Conservation (phyloP, 2,888 invertebrate species). For the Syrista parreyssii region DNA sequence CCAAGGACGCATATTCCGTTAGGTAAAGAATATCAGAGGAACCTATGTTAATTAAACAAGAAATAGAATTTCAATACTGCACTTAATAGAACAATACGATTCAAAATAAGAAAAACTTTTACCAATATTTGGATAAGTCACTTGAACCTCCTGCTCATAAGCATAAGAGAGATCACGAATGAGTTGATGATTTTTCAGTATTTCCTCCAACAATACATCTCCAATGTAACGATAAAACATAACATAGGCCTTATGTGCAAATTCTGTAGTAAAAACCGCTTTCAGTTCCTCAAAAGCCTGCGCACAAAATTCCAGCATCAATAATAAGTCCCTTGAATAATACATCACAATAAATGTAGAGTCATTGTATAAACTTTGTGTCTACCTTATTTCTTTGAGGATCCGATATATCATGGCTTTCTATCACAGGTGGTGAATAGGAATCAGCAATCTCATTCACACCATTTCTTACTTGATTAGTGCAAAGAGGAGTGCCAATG, state of each 20-base stretch:
- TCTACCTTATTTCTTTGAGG: constrained; percentile 55
- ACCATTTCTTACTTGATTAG: constrained; percentile 1
- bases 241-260: constrained; percentile 86
- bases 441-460: constrained; percentile 71
- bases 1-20: constrained; percentile 24
- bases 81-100: background rate
- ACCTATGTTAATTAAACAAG: background rate
- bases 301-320: constrained; percentile 23
- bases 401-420: constrained; percentile 48
- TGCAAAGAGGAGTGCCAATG: constrained; percentile 51
- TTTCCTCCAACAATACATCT: constrained; percentile 76
- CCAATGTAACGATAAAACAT: constrained; percentile 81
- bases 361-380: background rate
- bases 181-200: constrained; percentile 81
- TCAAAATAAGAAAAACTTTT: constrained; percentile 11
- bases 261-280: constrained; percentile 83
- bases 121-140: constrained; percentile 36
- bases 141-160: constrained; percentile 72
- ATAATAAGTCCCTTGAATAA: constrained; percentile 2
- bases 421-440: constrained; percentile 70
- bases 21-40: background rate
- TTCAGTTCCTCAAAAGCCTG: constrained; percentile 83
- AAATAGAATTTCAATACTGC: background rate
- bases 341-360: background rate
- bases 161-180: constrained; percentile 82